A percentile compares a stretch with the other conserved stretches of the same genome.
Evolutionary conservation across 37 sponge, comb jelly and placozoan genomes (phyloP).

Genomic region (Ephydatia muelleri): DNA sequence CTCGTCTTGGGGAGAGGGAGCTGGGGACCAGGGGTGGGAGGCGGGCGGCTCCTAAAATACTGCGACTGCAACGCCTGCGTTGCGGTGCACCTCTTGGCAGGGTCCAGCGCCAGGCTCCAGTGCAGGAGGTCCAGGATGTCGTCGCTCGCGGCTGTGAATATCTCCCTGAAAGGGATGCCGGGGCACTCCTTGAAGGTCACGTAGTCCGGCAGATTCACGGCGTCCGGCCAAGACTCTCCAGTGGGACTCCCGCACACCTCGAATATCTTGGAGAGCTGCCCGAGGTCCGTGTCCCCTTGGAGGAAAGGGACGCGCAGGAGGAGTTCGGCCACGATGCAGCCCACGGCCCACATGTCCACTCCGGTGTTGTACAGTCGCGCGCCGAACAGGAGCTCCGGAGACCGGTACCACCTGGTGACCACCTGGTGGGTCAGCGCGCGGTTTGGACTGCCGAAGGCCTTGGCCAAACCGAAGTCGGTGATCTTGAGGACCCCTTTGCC

Average conservation of each 20-base stretch:
- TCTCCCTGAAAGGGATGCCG: slow-evolving; percentile 70
- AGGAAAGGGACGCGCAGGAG: slow-evolving; percentile 89
- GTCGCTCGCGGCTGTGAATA: slow-evolving; percentile 93
- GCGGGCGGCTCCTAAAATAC: slow-evolving; percentile 75
- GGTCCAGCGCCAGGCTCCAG: slow-evolving; percentile 74
- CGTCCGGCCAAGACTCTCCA: slow-evolving; percentile 89
- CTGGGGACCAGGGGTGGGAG: slow-evolving; percentile 67
- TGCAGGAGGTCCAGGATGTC: slow-evolving; percentile 72
- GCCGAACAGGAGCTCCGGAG: slow-evolving; percentile 96
- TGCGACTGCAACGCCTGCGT: slow-evolving; percentile 72
- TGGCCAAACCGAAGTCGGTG: slow-evolving; percentile 98
- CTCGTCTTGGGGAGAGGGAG: slow-evolving; percentile 75
- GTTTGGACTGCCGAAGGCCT: slow-evolving; percentile 89
- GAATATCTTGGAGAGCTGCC: slow-evolving; percentile 89
- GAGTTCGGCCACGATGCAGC: slow-evolving; percentile 96
- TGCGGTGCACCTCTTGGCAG: slow-evolving; percentile 63
- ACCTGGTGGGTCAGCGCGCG: slow-evolving; percentile 92
- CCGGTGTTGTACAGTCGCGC: slow-evolving; percentile 95
- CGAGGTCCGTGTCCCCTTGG: slow-evolving; percentile 92
- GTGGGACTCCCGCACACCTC: slow-evolving; percentile 90
- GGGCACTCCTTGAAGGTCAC: slow-evolving; percentile 76
- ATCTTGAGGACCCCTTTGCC: slow-evolving; percentile 88
- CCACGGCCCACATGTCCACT: slow-evolving; percentile 96
- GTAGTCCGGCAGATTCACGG: slow-evolving; percentile 84
- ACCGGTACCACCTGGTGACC: slow-evolving; percentile 97